Conservation (phyloP, 2,113 vertebrate species). For the Salvelinus fontinalis region DNA sequence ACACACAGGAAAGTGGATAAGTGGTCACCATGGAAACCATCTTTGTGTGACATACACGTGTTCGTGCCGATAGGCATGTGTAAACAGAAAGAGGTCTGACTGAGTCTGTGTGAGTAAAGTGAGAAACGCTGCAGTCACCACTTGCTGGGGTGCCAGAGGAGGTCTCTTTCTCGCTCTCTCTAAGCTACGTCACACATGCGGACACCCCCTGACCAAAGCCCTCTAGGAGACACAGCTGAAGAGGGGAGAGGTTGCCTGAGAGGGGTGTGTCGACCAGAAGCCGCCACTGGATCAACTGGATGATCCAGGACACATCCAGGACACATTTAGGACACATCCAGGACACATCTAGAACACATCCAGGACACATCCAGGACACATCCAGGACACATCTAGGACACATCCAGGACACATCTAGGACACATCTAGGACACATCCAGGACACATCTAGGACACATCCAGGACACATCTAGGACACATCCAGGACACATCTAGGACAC, state of each 20-base stretch:
- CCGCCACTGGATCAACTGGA: neutral
- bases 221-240: constrained; percentile 31
- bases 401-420: too few relatives aligned
- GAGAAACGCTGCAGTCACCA: constrained; percentile 19
- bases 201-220: constrained; percentile 9
- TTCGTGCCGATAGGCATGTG: constrained; percentile 3
- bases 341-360: too few relatives aligned
- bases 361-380: too few relatives aligned
- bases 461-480: too few relatives aligned
- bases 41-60: constrained; percentile 48
- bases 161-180: neutral
- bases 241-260: constrained; percentile 3
- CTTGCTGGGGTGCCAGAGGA: constrained; percentile 2
- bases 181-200: constrained; percentile 19
- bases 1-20: constrained; percentile 37
- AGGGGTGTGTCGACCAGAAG: neutral
- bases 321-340: neutral
- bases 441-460: too few relatives aligned
- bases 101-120: neutral
- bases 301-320: neutral
- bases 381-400: too few relatives aligned
- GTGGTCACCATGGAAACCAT: constrained; percentile 69
- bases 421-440: too few relatives aligned
- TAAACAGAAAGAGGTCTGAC: neutral
- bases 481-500: too few relatives aligned